These are phyloP conservation scores for Diplodus sargus DNA, from an alignment of 2,797 vertebrate genomes.

Conservation along the genomic window DNA sequence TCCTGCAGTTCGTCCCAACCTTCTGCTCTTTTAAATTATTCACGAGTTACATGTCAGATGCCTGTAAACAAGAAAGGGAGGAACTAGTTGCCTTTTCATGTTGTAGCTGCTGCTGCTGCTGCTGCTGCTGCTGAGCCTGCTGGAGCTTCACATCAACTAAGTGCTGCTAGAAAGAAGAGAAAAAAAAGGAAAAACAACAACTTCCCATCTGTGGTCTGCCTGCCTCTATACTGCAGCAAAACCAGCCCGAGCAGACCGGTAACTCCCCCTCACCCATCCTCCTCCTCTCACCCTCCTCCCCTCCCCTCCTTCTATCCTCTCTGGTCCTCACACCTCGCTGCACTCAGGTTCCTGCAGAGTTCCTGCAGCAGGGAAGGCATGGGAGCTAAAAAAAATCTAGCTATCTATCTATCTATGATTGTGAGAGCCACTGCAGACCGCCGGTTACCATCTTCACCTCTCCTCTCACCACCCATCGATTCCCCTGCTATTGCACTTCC, in stretches of 20 bases:
- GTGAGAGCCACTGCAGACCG: conserved; percentile 48
- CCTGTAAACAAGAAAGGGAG: conserved; percentile 26
- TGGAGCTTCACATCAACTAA: conserved; percentile 29
- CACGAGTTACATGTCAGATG: conserved; percentile 45
- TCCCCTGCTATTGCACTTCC: conserved; percentile 26
- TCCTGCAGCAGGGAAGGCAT: conserved; percentile 53
- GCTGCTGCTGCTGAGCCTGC: conserved; percentile 41
- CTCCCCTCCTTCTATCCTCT: conserved; percentile 25
- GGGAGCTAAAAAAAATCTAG: conserved; percentile 32
- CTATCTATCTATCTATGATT: background rate
- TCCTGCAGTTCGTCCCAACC: conserved; percentile 39
- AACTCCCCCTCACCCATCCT: conserved; percentile 35
- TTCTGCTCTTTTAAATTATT: conserved; percentile 67
- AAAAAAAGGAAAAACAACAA: conserved; percentile 12
- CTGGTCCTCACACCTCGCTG: conserved; percentile 62
- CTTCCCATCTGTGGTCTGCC: conserved; percentile 61
- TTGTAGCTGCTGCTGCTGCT: too few species aligned
- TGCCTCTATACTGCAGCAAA: conserved; percentile 77
- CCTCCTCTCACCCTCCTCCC: background rate
- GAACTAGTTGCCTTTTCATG: conserved; percentile 36
- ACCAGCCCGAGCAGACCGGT: conserved; percentile 54
- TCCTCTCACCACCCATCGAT: conserved; percentile 52
- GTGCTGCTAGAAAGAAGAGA: conserved; percentile 18
- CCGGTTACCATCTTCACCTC: conserved; percentile 49
- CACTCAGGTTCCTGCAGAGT: conserved; percentile 64